Conservation (phyloP, 2,797 vertebrate genomes). For the Urosaurus nigricauda region DNA sequence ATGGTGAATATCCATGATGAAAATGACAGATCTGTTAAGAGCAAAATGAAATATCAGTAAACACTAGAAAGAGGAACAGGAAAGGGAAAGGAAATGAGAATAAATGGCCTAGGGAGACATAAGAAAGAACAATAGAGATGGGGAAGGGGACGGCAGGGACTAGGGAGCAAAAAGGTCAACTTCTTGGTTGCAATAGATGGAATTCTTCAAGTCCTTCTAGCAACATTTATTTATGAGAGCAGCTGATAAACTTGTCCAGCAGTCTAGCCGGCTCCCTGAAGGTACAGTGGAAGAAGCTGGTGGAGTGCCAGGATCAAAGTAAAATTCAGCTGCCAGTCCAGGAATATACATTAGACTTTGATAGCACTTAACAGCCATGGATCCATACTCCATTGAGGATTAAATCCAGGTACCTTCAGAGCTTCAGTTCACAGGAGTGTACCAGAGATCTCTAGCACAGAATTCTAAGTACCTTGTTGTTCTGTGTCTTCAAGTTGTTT, state of each 20-base stretch:
- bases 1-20: too few relatives aligned
- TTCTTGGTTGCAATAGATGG: not conserved
- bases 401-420: too few relatives aligned
- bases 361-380: not conserved
- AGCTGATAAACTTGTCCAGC: not conserved
- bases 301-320: too few relatives aligned
- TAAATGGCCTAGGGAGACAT: not conserved
- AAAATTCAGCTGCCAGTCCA: too few relatives aligned
- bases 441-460: too few relatives aligned
- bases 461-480: too few relatives aligned
- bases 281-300: not conserved
- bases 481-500: too few relatives aligned
- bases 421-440: too few relatives aligned
- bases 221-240: not conserved
- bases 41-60: not conserved
- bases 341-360: not conserved
- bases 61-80: not conserved
- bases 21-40: not conserved
- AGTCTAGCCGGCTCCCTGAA: not conserved
- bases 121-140: not conserved
- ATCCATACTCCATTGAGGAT: not conserved
- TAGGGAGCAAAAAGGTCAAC: not conserved
- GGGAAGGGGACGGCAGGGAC: not conserved
- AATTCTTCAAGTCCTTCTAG: not conserved
- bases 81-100: not conserved